A percentile compares a stretch with the other conserved stretches of the same genome.
These are phyloP conservation scores for Drosophila melanosoma DNA, from an alignment of 2,888 invertebrate species.

Conservation along the genomic window DNA sequence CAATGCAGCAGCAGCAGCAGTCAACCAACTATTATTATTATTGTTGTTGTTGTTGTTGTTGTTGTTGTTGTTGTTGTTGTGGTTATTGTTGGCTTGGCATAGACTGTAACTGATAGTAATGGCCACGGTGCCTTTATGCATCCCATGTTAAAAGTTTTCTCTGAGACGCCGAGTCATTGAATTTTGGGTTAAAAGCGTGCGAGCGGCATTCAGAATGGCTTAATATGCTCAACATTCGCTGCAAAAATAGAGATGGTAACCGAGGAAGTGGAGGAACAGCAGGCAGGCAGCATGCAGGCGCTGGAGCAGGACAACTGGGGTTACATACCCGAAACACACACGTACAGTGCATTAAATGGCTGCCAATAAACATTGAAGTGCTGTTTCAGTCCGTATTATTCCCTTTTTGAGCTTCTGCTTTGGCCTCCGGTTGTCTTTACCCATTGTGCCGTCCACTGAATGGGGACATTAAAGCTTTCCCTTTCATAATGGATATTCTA, in stretches of 20 bases:
- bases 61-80: constrained; percentile 25
- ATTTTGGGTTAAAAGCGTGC: constrained; percentile 75
- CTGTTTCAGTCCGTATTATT: constrained; percentile 19
- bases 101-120: constrained; percentile 76
- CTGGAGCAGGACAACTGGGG: constrained; percentile 7
- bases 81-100: constrained; percentile 31
- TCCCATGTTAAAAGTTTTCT: constrained; percentile 74
- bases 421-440: constrained; percentile 45
- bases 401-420: constrained; percentile 13
- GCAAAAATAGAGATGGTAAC: background rate
- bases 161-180: constrained; percentile 72
- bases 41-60: constrained; percentile 30
- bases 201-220: constrained; percentile 69
- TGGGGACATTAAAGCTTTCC: constrained; percentile 57
- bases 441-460: constrained; percentile 50
- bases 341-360: constrained; percentile 56
- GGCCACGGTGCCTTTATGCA: constrained; percentile 69
- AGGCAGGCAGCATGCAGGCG: background rate
- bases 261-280: background rate
- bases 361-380: constrained; percentile 71
- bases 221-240: constrained; percentile 60
- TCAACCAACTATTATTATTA: constrained; percentile 40
- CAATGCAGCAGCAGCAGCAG: constrained; percentile 44
- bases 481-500: background rate
- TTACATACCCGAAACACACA: constrained; percentile 18